Evolutionary conservation across 2,797 vertebrate species (phyloP), one percentile per base, ranked within the genome.

Genomic region (Limnodromus scolopaceus): DNA sequence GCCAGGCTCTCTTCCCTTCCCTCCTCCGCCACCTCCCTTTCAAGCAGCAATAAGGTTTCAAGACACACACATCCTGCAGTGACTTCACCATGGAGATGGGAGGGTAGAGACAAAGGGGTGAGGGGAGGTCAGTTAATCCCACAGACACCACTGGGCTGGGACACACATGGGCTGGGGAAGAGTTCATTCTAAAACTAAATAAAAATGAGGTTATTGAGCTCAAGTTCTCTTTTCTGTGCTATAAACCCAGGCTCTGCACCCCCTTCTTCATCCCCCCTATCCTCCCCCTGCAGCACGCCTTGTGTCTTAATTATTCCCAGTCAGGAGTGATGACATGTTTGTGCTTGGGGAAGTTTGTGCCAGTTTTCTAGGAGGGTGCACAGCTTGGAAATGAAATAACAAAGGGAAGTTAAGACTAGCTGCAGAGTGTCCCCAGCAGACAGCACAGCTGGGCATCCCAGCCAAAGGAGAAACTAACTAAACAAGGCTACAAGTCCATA

Each of bases 101-200:
- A 79, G 64, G 16, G 61, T 70, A 92, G 78, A 97, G 88, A 97
- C 41, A 94, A 92, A 94, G 65, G 63, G 75, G 83, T 77, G 95
- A 96, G 96, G 93, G 95, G 97, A 98, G 98, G 98, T 98, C 98
- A 98, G 55, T 98, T 98, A 99, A 99, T 99, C 98, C 98, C 97
- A 98, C 97, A 97, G 96, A 98, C 97, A 97, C 89, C 61, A 97
- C 93, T 98, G 98, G 98, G 98, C 98, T 98, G 96, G 98, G 98
- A 98, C 92, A 98, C 97, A 98, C 98, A 98, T 89, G 91, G 92
- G 54, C 84, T 85, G 68, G 81, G 89, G 77, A 97, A 92, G 97
- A 98, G 98, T 98, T 99, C 95, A 98, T 98, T 98, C 98, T 97
- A 96, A 98, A 98, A 94, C 89, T 86, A 97, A 97, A 97, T 38